phyloP scores from a whole-genome alignment of 2,113 vertebrate genomes.

The Pterocles orientalis region DNA sequence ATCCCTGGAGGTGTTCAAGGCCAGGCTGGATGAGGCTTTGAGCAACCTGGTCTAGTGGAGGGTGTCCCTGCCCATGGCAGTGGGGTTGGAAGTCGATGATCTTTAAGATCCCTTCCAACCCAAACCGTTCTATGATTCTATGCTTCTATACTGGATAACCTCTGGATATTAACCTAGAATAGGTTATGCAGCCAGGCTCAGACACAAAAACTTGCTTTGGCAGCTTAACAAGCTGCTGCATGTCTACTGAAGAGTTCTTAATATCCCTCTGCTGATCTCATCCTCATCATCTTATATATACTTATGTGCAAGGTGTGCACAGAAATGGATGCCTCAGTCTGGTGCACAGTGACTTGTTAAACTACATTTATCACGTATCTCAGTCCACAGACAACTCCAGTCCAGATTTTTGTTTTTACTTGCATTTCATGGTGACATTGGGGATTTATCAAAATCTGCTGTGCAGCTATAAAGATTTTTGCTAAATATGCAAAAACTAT shows the following conservation, averaged over 20 bases:
- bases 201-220: neutral
- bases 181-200: neutral
- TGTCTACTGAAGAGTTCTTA: neutral
- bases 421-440: neutral
- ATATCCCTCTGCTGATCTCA: neutral
- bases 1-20: no score
- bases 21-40: no score
- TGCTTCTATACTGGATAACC: neutral
- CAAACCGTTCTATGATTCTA: no score
- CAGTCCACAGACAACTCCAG: neutral
- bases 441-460: conserved; percentile 15
- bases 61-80: no score
- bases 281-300: neutral
- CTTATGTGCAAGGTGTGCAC: neutral
- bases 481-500: neutral
- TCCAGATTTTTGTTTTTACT: neutral
- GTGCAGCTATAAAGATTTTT: neutral
- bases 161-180: neutral
- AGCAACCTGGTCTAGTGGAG: no score
- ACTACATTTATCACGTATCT: neutral
- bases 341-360: neutral
- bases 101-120: no score
- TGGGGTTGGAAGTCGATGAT: no score
- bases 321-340: neutral
- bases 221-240: neutral